Conservation (phyloP, 2,113 vertebrate species). For the Chaetura pelagica region DNA sequence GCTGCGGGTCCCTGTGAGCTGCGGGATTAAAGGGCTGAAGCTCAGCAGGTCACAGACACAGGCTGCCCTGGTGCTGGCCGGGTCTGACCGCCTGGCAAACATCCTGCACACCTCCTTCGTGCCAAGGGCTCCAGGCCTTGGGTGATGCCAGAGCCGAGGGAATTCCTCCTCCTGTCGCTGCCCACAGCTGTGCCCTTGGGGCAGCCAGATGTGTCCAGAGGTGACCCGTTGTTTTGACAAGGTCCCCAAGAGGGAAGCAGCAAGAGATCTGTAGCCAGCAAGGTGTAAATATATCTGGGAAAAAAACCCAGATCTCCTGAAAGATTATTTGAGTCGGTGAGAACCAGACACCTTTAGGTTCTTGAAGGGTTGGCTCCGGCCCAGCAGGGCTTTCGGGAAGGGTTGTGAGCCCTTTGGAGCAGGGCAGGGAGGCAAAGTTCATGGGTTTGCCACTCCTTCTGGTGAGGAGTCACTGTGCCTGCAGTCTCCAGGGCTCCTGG, state of each 20-base stretch:
- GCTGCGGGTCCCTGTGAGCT: not conserved
- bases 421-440: conserved; percentile 45
- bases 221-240: accelerated
- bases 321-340: not conserved
- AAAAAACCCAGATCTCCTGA: not conserved
- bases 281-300: not conserved
- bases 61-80: too few species aligned
- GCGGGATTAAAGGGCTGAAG: not conserved
- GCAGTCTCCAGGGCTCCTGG: not conserved
- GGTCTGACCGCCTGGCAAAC: not conserved
- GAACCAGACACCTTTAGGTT: not conserved
- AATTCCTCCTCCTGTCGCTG: not conserved
- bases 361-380: not conserved
- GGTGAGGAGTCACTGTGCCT: not conserved
- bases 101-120: accelerated
- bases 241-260: not conserved
- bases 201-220: accelerated
- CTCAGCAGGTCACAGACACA: not conserved
- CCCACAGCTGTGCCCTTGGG: accelerated
- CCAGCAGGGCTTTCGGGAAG: not conserved
- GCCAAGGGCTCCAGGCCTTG: not conserved
- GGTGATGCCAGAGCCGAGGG: too few species aligned
- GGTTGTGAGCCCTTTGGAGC: not conserved
- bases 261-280: not conserved
- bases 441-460: not conserved